Evolutionary conservation across 2,797 vertebrate genomes (phyloP), one percentile per base, ranked within the genome.

Genomic region (Ceyx erithaca): DNA sequence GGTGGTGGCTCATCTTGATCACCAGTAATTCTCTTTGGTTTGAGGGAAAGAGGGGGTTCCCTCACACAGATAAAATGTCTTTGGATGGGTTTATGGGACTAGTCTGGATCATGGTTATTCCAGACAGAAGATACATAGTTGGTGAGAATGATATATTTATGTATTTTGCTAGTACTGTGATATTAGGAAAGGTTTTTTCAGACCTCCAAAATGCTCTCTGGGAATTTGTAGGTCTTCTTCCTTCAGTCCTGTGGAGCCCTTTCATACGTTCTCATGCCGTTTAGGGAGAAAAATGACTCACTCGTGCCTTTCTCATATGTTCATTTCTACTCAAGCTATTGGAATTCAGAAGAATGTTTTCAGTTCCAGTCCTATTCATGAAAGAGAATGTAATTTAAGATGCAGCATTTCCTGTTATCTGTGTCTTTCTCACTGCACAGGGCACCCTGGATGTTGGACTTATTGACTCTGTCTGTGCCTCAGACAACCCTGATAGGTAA

Each of bases 381-480:
- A 67, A 85, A 14, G 22, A 93, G 28, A 80, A 55, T 10, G 41
- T 85, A 58, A 75, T 67, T 45, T 83, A 61, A 81, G 80, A n/a
- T 77, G 58, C 8, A 51, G 28, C 21, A 37, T 52, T 71, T 85
- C 33, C 63, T 87, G n/a, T 81, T 88, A 52, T 61, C n/a, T 89
- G 3, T 93, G 30, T 89, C 61, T 89, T 63, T 77, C 76, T 96
- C 82, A 67, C 66, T 89, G 23, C 85, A 30, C 93, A 99, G 99
- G 99, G 99, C 64, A 99, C 99, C 3, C 51, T 99, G 97, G 99
- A 99, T 63, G 99, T 99, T 46, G 99, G 99, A 13, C 98, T 99
- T 94, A 99, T 99, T 46, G 99, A 99, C 94, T 99, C 99, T 0
- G 99, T 99, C 49, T 99, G 99, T 72, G 99, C 99, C 5, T 99